These are phyloP conservation scores for Lichenostomus cassidix DNA, from an alignment of 2,113 vertebrate species.

Conservation along the genomic window DNA sequence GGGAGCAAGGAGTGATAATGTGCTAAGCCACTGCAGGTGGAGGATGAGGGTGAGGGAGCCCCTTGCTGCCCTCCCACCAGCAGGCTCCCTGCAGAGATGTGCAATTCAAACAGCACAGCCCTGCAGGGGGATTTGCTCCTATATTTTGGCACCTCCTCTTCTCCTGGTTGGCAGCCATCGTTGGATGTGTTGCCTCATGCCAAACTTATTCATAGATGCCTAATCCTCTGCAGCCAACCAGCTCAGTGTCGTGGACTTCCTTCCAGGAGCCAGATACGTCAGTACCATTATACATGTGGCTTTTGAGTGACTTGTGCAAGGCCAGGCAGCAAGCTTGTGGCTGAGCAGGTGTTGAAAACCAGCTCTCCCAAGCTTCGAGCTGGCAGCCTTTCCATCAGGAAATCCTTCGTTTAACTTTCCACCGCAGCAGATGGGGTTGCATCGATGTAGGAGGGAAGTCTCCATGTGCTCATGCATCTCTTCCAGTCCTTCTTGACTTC, in stretches of 20 bases:
- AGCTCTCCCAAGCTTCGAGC: not conserved
- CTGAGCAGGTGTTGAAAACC: conserved; percentile 50
- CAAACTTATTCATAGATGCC: not conserved
- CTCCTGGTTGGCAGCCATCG: not conserved
- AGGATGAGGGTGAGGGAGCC: not conserved
- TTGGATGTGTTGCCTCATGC: not conserved
- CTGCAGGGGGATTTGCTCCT: not conserved
- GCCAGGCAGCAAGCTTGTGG: not conserved
- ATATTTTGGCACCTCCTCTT: conserved; percentile 5
- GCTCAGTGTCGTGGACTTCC: not conserved
- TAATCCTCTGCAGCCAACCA: not conserved
- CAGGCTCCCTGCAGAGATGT: accelerated
- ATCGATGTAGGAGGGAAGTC: not conserved
- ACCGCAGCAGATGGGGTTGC: not conserved
- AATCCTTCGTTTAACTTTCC: not conserved
- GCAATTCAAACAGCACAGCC: not conserved
- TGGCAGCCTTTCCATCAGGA: conserved; percentile 22
- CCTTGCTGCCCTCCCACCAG: not conserved
- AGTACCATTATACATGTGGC: not conserved
- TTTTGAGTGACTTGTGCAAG: conserved; percentile 12
- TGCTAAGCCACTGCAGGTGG: conserved; percentile 14
- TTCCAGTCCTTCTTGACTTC: not conserved
- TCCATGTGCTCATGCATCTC: accelerated
- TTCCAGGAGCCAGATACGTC: conserved; percentile 33
- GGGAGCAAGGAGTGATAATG: not conserved